Evolutionary conservation across 30 jellyfish, hydroid and myxozoan species (phyloP), one percentile per base, ranked within the genome.

Genomic region (Aurelia aurita): DNA sequence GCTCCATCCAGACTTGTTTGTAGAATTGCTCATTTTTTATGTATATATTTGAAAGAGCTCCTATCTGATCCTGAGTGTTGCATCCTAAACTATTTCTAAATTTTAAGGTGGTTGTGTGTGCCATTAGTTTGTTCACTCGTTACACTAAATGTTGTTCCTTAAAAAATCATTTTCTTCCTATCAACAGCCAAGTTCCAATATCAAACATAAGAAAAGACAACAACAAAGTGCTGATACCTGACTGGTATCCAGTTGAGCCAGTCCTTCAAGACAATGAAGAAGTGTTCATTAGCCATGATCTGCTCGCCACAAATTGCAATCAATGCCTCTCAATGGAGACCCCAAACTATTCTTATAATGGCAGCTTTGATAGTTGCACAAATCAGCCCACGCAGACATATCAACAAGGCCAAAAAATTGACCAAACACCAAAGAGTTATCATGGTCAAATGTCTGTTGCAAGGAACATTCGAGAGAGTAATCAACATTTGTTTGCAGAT

Each of bases 221-320:
- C 4, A 77, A 66, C 15, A 77, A 47, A 43, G 59, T 77, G 3
- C 51, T 58, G 14, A 27, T 77, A 4, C 79, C 88, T 10, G 79
- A 77, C 25, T 58, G 79, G 88, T 59, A 77, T 11, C 88, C 88
- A 1, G 65, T 77, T 22, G 88, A 77, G 6, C 88, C 88, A 7
- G n/a, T 77, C 19, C 43, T 77, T 31, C 25, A 34, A 22, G 88
- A 77, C 62, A 62, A 59, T 0, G 88, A 77, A 20, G 88, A 58
- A 47, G 70, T 77, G 14, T 31, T 77, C 45, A 44, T 61, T 0
- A 29, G 54, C 53, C 25, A 61, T 77, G 69, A 77, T 19, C 69
- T 57, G 11, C 27, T 77, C 8, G 0, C 7, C 2, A 21, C 69
- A 77, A 66, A 61, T 1, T 58, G 55, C 19, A 26, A 34, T 16